Percentiles rank a stretch among this genome's conserved stretches.
Conservation (phyloP, 1,140 invertebrate genomes). For the Lordiphosa collinella region DNA sequence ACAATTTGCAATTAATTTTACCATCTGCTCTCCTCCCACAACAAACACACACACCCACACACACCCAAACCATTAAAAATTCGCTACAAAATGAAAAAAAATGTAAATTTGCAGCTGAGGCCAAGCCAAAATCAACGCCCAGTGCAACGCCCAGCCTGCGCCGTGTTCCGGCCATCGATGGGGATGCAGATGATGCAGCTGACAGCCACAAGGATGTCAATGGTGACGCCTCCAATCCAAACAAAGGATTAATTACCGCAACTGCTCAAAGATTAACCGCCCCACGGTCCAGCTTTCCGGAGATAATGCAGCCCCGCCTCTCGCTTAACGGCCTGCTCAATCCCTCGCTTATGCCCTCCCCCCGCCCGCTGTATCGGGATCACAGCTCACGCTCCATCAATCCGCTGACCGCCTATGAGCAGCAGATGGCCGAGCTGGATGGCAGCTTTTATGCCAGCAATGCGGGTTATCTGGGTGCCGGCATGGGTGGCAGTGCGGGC, state of each 20-base stretch:
- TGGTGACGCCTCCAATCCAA: slow-evolving; percentile 15
- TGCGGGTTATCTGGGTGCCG: slow-evolving; percentile 62
- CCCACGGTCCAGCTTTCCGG: slow-evolving; percentile 64
- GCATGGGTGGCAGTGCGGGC: slow-evolving; percentile 62
- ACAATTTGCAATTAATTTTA: slow-evolving; percentile 61
- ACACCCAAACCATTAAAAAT: slow-evolving; percentile 16
- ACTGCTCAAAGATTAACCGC: slow-evolving; percentile 31
- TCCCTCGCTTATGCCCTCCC: slow-evolving; percentile 73
- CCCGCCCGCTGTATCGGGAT: slow-evolving; percentile 69
- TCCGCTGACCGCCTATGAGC: slow-evolving; percentile 70
- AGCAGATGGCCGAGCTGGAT: slow-evolving; percentile 76
- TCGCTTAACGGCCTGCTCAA: slow-evolving; percentile 76
- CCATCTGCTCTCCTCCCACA: slow-evolving; percentile 43
- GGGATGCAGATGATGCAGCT: slow-evolving; percentile 26
- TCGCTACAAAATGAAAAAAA: slow-evolving; percentile 23
- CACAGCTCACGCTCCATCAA: slow-evolving; percentile 76
- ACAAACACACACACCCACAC: slow-evolving; percentile 20
- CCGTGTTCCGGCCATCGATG: slow-evolving; percentile 48
- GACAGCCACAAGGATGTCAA: slow-evolving; percentile 26
- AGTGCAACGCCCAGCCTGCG: slow-evolving; percentile 30
- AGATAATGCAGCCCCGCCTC: slow-evolving; percentile 75
- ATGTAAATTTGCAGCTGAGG: slow-evolving; percentile 25
- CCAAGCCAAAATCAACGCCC: slow-evolving; percentile 24
- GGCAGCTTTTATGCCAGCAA: slow-evolving; percentile 72
- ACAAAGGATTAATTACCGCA: slow-evolving; percentile 16